Conservation (phyloP, 2,113 vertebrate species). For the Trichechus manatus region DNA sequence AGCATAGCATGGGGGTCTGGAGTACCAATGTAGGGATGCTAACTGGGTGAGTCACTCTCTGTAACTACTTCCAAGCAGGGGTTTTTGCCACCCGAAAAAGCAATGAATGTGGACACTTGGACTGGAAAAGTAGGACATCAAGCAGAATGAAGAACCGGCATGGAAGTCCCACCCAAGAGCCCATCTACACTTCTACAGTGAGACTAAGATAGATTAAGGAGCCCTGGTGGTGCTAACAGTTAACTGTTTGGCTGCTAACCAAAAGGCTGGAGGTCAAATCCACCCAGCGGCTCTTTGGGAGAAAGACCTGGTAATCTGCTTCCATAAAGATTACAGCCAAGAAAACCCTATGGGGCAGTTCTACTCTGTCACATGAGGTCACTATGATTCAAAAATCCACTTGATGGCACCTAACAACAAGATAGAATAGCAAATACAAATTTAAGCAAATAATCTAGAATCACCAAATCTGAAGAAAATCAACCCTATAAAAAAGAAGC, state of each 20-base stretch:
- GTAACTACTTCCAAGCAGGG: background rate
- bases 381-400: background rate
- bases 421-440: background rate
- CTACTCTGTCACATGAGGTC: background rate
- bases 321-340: background rate
- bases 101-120: background rate
- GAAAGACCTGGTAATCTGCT: background rate
- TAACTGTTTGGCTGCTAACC: background rate
- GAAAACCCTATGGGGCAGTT: background rate
- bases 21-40: background rate
- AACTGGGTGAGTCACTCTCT: background rate
- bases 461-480: conserved; percentile 34
- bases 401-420: background rate
- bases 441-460: background rate
- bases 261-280: background rate
- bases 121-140: background rate
- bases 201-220: background rate
- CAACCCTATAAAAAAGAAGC: background rate
- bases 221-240: background rate
- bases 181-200: background rate
- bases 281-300: background rate
- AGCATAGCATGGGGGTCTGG: background rate
- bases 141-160: background rate
- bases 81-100: background rate
- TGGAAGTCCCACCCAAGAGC: background rate